A percentile compares a stretch with the other conserved stretches of the same genome.
Conservation (phyloP, 1,140 invertebrate genomes). For the Hycleus cichorii region DNA sequence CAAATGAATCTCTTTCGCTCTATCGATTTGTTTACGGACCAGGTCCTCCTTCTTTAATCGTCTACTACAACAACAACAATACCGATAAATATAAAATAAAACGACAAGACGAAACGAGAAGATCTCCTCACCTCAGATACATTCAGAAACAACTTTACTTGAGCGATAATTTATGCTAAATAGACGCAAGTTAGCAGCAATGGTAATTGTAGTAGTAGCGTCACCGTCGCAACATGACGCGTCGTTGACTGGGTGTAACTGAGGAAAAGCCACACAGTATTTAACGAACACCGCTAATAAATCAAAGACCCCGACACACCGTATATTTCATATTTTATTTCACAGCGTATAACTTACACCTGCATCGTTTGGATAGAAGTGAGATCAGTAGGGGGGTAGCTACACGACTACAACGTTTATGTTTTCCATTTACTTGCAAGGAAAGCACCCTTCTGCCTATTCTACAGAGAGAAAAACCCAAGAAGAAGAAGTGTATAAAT, state of each 20-base stretch:
- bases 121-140: no score
- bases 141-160: no score
- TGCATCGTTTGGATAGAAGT: slow-evolving; percentile 5
- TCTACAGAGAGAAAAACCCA: no score
- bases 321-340: slow-evolving; percentile 36
- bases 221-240: neutral
- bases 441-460: no score
- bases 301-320: slow-evolving; percentile 28
- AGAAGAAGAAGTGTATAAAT: slow-evolving; percentile 18
- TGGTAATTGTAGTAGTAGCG: no score
- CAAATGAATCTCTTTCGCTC: neutral
- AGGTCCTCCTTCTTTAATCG: neutral
- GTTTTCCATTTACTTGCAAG: no score
- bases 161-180: no score
- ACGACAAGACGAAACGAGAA: no score
- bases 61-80: no score
- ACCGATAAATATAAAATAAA: no score
- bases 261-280: slow-evolving; percentile 28
- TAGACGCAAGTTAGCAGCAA: no score
- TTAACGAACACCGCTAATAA: slow-evolving; percentile 36
- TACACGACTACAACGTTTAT: neutral
- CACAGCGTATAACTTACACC: slow-evolving; percentile 27
- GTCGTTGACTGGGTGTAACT: slow-evolving; percentile 1
- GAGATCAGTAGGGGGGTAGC: neutral
- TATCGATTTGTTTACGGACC: slow-evolving; percentile 6